Evolutionary conservation across 1,140 invertebrate genomes (phyloP).

Genomic region (Yoshiicerus persimilis): DNA sequence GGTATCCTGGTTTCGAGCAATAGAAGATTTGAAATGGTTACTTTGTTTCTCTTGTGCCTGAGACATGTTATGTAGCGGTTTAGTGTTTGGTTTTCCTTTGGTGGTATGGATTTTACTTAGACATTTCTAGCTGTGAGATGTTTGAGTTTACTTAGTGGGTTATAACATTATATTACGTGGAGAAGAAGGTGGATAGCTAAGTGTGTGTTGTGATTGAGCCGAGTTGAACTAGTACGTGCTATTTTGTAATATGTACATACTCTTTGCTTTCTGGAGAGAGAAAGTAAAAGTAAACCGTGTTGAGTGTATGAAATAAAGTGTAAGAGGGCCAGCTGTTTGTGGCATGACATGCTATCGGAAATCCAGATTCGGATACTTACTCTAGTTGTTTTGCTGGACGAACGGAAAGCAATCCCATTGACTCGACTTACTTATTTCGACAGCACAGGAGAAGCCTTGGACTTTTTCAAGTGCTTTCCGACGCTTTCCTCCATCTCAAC

Average conservation of each 20-base stretch:
- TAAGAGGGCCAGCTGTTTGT: slow-evolving; percentile 15
- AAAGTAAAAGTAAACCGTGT: slow-evolving; percentile 15
- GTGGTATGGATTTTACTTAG: background rate
- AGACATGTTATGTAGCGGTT: background rate
- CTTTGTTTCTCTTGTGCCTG: background rate
- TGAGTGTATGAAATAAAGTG: slow-evolving; percentile 13
- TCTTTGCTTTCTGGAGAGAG: background rate
- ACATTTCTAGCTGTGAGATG: too few species aligned
- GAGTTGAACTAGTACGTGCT: background rate
- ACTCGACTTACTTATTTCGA: slow-evolving; percentile 17
- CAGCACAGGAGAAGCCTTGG: background rate
- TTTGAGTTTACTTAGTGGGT: background rate
- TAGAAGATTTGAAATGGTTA: too few species aligned
- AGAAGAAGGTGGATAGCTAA: background rate
- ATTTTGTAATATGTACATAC: background rate
- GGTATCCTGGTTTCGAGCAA: too few species aligned
- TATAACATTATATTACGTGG: background rate
- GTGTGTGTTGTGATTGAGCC: background rate
- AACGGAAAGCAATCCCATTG: background rate
- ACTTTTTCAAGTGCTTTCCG: background rate
- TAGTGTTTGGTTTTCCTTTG: background rate
- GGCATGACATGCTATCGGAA: slow-evolving; percentile 18
- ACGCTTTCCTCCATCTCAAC: background rate
- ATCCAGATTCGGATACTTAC: slow-evolving; percentile 16
- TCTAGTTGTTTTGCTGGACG: background rate